A percentile compares a stretch with the other conserved stretches of the same genome.
Evolutionary conservation across 1,140 invertebrate genomes (phyloP).

Genomic region (Drosophila albomicans): DNA sequence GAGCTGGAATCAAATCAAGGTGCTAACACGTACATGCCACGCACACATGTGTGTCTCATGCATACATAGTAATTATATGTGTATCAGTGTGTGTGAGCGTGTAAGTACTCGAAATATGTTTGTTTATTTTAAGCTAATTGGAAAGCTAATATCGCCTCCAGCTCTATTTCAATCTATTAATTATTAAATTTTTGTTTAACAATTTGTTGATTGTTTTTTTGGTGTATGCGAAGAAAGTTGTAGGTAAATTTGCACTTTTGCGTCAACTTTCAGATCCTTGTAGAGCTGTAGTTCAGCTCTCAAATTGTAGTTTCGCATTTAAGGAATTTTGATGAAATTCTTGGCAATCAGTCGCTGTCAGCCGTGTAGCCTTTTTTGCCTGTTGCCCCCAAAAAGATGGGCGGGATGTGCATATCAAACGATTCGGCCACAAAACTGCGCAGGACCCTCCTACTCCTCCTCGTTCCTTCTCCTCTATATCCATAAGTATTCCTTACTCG

Average conservation of each 20-base stretch:
- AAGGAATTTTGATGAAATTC: conserved; percentile 71
- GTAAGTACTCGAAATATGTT: conserved; percentile 9
- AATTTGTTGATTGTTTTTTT: conserved; percentile 4
- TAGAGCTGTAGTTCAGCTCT: conserved; percentile 8
- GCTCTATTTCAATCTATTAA: conserved; percentile 29
- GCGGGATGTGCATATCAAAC: conserved; percentile 30
- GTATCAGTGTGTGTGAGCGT: neutral
- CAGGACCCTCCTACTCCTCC: conserved; percentile 5
- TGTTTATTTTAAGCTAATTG: conserved; percentile 49
- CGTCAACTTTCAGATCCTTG: no score
- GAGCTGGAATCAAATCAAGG: conserved; percentile 9
- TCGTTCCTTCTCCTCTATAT: no score
- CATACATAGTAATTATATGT: neutral
- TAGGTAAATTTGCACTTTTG: no score
- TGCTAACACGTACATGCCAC: neutral
- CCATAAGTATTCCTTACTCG: neutral
- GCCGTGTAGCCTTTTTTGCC: neutral
- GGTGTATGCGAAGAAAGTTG: neutral
- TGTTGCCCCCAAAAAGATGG: conserved; percentile 3
- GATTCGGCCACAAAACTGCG: conserved; percentile 27
- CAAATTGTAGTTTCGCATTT: conserved; percentile 60
- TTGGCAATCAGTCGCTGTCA: conserved; percentile 19
- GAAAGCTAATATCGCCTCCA: conserved; percentile 43
- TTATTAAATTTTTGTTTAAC: conserved; percentile 20
- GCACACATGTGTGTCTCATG: neutral